Evolutionary conservation across 1,140 invertebrate genomes (phyloP), one percentile per base, ranked within the genome.

Genomic region (Galendromus occidentalis): DNA sequence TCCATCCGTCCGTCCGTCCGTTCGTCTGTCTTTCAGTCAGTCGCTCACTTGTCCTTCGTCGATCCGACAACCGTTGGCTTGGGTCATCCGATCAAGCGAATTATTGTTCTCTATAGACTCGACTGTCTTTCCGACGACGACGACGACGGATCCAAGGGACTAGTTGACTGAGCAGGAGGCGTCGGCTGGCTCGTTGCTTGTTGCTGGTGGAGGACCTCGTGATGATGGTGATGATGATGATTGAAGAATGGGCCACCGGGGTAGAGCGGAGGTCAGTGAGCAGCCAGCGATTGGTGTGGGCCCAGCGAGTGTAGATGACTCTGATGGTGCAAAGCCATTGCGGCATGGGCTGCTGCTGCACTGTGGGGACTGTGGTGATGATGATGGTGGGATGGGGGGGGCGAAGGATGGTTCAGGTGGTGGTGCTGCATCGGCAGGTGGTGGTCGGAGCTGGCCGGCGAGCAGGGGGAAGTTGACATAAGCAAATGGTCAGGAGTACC

Each of bases 381-480:
- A 33, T 59, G 51, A 22, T 59, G 51, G 33, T 59, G 51, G 51
- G 14, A 14, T 14, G 51, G 51, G 25, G 51, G 51, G 14, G 51
- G 51, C 51, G 51, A 59, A 33, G 51, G 51, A 33, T 59, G 51
- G 51, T 59, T 59, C 25, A 59, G 51, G 33, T 59, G 51, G 51
- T 59, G 51, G 51, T 59, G 51, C 51, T 59, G 51, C 51, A 59
- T 59, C 51, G 51, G 51, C 51, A 59, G 51, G 51, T 59, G 51
- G 51, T 59, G 51, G 51, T 59, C 51, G 51, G 51, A 59, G 51
- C 51, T 59, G 51, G 51, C 51, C 51, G 51, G 51, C 51, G 51
- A 59, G 51, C 51, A 59, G 51, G 51, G 51, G 51, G 51, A 59
- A 59, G 51, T 59, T 59, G 51, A 59, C 51, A 59, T 59, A 59